Conservation (phyloP, 2,113 vertebrate genomes). For the Barnardius zonarius region DNA sequence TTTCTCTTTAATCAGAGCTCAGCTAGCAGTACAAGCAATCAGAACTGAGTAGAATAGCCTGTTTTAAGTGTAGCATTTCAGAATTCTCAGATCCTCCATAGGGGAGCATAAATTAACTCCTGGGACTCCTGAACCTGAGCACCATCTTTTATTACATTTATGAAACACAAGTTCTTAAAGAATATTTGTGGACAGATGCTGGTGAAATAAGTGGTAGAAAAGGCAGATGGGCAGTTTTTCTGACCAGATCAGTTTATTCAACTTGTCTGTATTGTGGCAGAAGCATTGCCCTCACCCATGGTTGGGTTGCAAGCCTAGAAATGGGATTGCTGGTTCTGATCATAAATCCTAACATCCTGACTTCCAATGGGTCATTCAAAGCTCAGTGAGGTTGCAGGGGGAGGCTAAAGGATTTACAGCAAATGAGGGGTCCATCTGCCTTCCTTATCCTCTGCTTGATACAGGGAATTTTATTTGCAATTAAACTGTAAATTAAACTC, state of each 20-base stretch:
- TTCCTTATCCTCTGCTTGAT: neutral
- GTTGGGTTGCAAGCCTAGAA: neutral
- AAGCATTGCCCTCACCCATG: neutral
- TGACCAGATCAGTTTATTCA: neutral
- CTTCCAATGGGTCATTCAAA: neutral
- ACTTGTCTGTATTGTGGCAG: neutral
- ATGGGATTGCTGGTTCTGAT: neutral
- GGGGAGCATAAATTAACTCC: constrained; percentile 9
- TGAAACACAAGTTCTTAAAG: neutral
- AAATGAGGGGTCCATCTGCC: neutral
- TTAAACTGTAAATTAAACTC: neutral
- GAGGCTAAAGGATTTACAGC: neutral
- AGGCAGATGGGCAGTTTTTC: neutral
- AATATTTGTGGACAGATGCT: neutral
- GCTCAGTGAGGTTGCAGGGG: neutral
- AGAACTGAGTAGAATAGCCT: neutral
- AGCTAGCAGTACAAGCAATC: constrained; percentile 58
- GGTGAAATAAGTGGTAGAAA: neutral
- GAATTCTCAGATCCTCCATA: neutral
- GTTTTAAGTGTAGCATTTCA: constrained; percentile 17
- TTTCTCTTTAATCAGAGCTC: constrained; percentile 52
- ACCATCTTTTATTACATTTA: neutral
- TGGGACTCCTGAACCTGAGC: neutral
- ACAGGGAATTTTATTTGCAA: neutral
- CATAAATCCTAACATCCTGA: neutral